phyloP scores from a whole-genome alignment of 2,797 vertebrate species.

The Hephaestus fuliginosus region DNA sequence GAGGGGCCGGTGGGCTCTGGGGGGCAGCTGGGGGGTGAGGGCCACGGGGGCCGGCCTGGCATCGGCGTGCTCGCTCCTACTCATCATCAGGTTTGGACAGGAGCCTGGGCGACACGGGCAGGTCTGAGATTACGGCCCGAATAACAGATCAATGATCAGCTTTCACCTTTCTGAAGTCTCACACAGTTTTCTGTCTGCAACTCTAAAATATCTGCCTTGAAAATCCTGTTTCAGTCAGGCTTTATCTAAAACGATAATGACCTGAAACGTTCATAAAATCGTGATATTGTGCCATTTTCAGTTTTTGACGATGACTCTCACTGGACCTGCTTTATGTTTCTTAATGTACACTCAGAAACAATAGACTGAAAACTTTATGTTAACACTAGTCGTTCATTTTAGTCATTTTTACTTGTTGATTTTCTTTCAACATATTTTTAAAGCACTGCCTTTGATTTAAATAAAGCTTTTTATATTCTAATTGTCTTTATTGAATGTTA shows the following conservation, averaged over 20 bases:
- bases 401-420: neutral
- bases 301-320: neutral
- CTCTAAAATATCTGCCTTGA: too few species aligned
- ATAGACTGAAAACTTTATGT: neutral
- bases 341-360: neutral
- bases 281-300: neutral
- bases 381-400: neutral
- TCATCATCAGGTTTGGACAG: slow-evolving; percentile 86
- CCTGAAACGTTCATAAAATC: too few species aligned
- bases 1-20: slow-evolving; percentile 79
- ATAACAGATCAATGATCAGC: neutral
- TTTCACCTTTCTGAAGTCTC: neutral
- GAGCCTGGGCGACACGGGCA: slow-evolving; percentile 75
- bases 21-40: slow-evolving; percentile 77
- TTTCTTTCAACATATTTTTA: too few species aligned
- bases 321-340: neutral
- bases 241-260: too few species aligned
- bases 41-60: slow-evolving; percentile 73
- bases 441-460: too few species aligned
- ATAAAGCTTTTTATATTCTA: too few species aligned
- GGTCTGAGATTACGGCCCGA: neutral
- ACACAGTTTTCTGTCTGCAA: neutral
- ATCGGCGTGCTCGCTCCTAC: slow-evolving; percentile 78
- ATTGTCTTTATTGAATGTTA: too few species aligned
- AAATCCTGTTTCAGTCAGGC: too few species aligned